phyloP scores from a whole-genome alignment of 2,888 invertebrate genomes.

The Rhamphomyia laevipes region DNA sequence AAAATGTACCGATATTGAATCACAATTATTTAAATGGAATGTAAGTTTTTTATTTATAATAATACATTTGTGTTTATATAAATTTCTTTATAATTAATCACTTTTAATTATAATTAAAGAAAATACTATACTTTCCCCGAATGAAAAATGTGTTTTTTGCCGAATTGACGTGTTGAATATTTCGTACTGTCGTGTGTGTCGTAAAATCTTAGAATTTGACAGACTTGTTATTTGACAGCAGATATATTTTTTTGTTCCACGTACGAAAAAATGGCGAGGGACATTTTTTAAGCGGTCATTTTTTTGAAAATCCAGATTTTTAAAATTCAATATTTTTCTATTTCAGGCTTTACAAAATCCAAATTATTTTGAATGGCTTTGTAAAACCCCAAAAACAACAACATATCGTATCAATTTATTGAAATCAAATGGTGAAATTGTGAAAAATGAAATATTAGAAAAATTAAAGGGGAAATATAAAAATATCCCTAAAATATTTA shows the following conservation, averaged over 20 bases:
- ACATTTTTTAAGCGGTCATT: neutral
- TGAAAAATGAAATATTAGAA: constrained; percentile 28
- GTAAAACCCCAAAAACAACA: constrained; percentile 50
- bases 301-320: neutral
- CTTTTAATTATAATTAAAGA: neutral
- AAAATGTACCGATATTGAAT: constrained; percentile 28
- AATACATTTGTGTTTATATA: constrained; percentile 4
- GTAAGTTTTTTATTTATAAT: constrained; percentile 26
- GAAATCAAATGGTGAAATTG: constrained; percentile 34
- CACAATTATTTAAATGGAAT: constrained; percentile 31
- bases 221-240: no score
- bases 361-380: constrained; percentile 45
- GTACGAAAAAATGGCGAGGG: neutral
- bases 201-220: no score
- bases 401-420: constrained; percentile 58
- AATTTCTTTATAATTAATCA: neutral
- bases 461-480: constrained; percentile 18
- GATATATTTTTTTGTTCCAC: no score
- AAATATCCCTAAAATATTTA: constrained; percentile 18
- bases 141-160: no score
- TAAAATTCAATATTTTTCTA: constrained; percentile 5
- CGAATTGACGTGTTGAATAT: no score
- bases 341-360: no score
- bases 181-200: no score
- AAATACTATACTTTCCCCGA: no score